Evolutionary conservation across 2,888 invertebrate species (phyloP).

Genomic region (Sinhomidia bicolor): DNA sequence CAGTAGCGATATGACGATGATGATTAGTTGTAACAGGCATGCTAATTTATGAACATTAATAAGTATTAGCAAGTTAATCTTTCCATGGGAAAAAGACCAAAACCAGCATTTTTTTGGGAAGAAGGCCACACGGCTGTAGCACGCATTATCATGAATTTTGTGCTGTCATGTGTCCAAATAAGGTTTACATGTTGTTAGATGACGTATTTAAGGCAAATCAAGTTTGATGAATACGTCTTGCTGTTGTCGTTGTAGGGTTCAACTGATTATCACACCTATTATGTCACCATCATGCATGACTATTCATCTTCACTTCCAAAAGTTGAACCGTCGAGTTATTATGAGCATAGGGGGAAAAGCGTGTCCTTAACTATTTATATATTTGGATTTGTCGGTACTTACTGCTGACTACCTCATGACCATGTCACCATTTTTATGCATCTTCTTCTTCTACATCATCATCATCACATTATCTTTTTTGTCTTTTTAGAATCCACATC

Average conservation of each 20-base stretch:
- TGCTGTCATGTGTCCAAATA: constrained; percentile 30
- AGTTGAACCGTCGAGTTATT: constrained; percentile 15
- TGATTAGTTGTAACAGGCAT: constrained; percentile 22
- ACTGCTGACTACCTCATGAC: constrained; percentile 17
- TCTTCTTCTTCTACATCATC: neutral
- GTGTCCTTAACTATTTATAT: constrained; percentile 7
- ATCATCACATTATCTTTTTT: neutral
- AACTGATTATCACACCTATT: constrained; percentile 48
- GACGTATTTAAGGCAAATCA: constrained; percentile 39
- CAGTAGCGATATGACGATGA: neutral
- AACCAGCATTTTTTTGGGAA: constrained; percentile 16
- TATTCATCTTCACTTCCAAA: constrained; percentile 34
- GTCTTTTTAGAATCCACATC: constrained; percentile 46
- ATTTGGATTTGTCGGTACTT: constrained; percentile 8
- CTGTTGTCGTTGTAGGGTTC: constrained; percentile 38
- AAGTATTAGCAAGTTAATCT: constrained; percentile 12
- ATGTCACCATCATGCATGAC: constrained; percentile 22
- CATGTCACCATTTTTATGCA: constrained; percentile 46
- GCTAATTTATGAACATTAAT: constrained; percentile 23
- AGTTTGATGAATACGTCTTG: neutral
- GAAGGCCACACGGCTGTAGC: constrained; percentile 74
- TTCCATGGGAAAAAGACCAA: neutral
- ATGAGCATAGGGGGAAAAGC: neutral
- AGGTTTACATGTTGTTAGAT: constrained; percentile 10
- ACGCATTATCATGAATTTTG: neutral